A percentile compares a stretch with the other conserved stretches of the same genome.
phyloP scores from a whole-genome alignment of 2,113 vertebrate genomes.

The Talpa occidentalis region DNA sequence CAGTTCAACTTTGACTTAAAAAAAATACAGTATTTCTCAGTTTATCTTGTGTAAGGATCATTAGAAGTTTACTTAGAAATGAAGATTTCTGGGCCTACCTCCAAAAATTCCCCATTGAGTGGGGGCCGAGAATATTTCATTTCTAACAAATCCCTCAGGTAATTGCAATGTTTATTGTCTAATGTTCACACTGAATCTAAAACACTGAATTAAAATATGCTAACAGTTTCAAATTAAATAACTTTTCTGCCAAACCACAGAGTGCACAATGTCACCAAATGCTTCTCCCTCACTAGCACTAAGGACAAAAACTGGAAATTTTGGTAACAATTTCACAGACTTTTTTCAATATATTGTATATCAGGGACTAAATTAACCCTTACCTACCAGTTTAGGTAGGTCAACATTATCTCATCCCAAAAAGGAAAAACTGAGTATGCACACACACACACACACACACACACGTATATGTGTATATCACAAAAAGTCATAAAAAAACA shows the following conservation, averaged over 20 bases:
- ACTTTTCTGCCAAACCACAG: not conserved
- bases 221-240: not conserved
- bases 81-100: not conserved
- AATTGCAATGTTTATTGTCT: too few species aligned
- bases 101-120: not conserved
- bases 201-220: slow-evolving; percentile 28
- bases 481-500: slow-evolving; percentile 30
- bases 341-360: slow-evolving; percentile 13
- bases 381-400: not conserved
- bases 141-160: slow-evolving; percentile 31
- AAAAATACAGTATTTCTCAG: not conserved
- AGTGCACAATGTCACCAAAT: not conserved
- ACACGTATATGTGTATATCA: not conserved
- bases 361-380: slow-evolving; percentile 25
- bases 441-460: not conserved
- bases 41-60: not conserved
- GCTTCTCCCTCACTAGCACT: not conserved
- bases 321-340: not conserved
- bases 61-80: slow-evolving; percentile 4
- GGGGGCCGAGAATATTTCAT: not conserved
- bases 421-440: slow-evolving; percentile 11
- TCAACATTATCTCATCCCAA: slow-evolving; percentile 35
- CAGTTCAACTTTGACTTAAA: not conserved
- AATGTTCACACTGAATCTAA: not conserved
- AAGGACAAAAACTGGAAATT: not conserved